These are phyloP conservation scores for Thripadectes ignobilis DNA, from an alignment of 2,797 vertebrate genomes.

Conservation along the genomic window DNA sequence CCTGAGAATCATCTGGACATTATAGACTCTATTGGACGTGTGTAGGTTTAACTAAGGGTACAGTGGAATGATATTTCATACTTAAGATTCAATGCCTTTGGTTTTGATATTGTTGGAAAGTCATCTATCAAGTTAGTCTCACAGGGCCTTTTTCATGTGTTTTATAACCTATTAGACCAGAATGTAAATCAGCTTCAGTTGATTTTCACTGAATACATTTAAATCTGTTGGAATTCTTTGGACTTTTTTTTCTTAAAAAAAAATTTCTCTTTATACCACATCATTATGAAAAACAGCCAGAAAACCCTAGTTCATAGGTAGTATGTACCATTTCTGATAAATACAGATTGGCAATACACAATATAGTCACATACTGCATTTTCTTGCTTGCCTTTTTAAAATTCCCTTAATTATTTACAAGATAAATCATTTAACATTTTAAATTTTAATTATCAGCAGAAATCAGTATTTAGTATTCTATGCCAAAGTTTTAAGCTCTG, in stretches of 20 bases:
- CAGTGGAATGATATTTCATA: conserved; percentile 46
- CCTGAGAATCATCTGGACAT: not conserved
- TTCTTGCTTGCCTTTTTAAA: conserved; percentile 70
- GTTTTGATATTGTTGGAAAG: conserved; percentile 60
- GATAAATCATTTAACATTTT: conserved; percentile 81
- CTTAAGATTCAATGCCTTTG: conserved; percentile 58
- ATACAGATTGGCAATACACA: not conserved
- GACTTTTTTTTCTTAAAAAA: not conserved
- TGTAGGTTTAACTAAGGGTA: not conserved
- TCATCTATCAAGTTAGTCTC: conserved; percentile 62
- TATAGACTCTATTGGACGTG: not conserved
- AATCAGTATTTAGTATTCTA: conserved; percentile 76
- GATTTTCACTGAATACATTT: conserved; percentile 67
- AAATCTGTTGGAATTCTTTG: conserved; percentile 58
- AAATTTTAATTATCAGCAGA: conserved; percentile 80
- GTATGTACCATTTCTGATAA: conserved; percentile 20
- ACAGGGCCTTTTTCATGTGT: conserved; percentile 54
- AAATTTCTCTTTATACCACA: not conserved
- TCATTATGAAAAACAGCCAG: not conserved
- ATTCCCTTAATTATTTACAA: conserved; percentile 78
- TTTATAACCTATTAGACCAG: conserved; percentile 54
- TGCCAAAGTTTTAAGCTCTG: conserved; percentile 73
- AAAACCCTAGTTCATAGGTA: not conserved
- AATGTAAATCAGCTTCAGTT: conserved; percentile 59
- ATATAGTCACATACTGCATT: conserved; percentile 45